A percentile compares a stretch with the other conserved stretches of the same genome.
Evolutionary conservation across 35 echinoderm and acorn worm genomes (phyloP).

Genomic region (Anneissia japonica): DNA sequence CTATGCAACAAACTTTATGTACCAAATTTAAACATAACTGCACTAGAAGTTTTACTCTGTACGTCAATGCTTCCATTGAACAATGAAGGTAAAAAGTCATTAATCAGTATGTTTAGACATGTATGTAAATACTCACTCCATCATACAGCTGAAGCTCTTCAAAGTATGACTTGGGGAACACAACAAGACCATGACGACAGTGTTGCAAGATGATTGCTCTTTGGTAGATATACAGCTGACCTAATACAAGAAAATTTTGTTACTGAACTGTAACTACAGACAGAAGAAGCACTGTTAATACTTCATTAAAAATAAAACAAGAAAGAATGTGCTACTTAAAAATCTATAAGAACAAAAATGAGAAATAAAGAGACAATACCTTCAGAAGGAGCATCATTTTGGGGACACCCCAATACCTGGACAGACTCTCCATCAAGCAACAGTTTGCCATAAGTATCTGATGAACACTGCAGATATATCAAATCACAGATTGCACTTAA

Average conservation of each 20-base stretch:
- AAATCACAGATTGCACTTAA: neutral
- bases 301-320: too few relatives aligned
- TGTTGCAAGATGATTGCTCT: slow-evolving; percentile 67
- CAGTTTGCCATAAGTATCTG: slow-evolving; percentile 44
- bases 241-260: slow-evolving; percentile 41
- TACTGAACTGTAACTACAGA: too few relatives aligned
- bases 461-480: neutral
- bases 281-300: too few relatives aligned
- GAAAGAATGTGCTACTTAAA: too few relatives aligned
- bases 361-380: slow-evolving; percentile 13
- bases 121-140: slow-evolving; percentile 72
- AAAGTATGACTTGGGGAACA: slow-evolving; percentile 74
- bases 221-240: slow-evolving; percentile 69
- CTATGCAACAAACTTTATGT: too few relatives aligned
- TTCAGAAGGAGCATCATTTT: slow-evolving; percentile 33
- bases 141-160: slow-evolving; percentile 84
- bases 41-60: too few relatives aligned
- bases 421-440: slow-evolving; percentile 46
- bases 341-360: too few relatives aligned
- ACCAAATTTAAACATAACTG: too few relatives aligned
- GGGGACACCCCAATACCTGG: slow-evolving; percentile 23
- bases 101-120: too few relatives aligned
- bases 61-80: too few relatives aligned
- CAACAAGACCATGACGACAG: slow-evolving; percentile 38
- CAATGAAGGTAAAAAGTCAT: too few relatives aligned